phyloP scores from a whole-genome alignment of 2,113 vertebrate species.

The Sinocyclocheilus rhinocerous region DNA sequence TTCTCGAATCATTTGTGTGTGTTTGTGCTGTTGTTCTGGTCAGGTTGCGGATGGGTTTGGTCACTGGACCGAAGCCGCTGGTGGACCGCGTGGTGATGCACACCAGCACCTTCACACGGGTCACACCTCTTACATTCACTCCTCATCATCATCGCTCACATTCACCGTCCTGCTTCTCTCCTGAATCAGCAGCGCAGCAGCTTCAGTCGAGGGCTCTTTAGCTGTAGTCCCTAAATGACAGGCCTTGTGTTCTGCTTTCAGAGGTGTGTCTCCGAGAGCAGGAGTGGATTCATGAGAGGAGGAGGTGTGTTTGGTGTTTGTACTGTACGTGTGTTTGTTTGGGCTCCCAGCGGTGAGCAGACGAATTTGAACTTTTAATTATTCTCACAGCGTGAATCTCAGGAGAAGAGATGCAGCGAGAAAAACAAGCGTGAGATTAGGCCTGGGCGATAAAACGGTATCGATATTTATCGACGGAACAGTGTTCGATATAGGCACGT shows the following conservation, averaged over 20 bases:
- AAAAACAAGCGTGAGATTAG: not conserved
- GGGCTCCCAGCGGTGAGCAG: not conserved
- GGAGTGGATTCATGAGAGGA: not conserved
- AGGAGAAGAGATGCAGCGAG: not conserved
- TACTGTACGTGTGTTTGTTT: not conserved
- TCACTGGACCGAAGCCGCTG: slow-evolving; percentile 89
- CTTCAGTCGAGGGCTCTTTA: not conserved
- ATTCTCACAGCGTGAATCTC: not conserved
- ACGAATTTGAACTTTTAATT: not conserved
- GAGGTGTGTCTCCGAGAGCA: too few species aligned
- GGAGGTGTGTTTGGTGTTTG: not conserved
- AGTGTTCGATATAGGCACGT: too few species aligned
- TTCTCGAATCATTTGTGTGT: not conserved
- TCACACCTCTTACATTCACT: slow-evolving; percentile 58
- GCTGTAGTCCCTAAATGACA: too few species aligned
- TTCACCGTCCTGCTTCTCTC: not conserved
- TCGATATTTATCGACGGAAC: too few species aligned
- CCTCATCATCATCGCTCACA: not conserved
- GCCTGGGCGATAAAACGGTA: too few species aligned
- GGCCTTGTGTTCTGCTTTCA: too few species aligned
- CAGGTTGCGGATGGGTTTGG: slow-evolving; percentile 89
- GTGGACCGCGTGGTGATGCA: slow-evolving; percentile 87
- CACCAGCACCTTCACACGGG: slow-evolving; percentile 91
- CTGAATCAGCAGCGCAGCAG: not conserved
- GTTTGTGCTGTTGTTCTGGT: not conserved